These are phyloP conservation scores for Tiphia femorata DNA, from an alignment of 2,888 invertebrate genomes.

Conservation along the genomic window DNA sequence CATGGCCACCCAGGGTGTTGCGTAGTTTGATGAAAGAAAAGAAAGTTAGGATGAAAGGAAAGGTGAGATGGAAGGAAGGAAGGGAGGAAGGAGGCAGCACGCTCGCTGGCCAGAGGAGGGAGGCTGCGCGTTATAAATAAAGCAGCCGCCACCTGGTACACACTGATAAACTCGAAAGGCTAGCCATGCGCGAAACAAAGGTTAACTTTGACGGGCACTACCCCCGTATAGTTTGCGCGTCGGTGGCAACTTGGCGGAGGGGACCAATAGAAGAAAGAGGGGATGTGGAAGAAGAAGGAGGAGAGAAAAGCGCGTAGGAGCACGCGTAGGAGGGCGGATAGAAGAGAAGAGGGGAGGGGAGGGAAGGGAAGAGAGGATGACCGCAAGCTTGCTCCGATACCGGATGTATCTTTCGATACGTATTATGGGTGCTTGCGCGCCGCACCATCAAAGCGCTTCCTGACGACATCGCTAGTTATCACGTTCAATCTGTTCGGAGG, in stretches of 20 bases:
- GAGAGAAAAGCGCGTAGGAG: neutral
- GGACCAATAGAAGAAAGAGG: conserved; percentile 24
- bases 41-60: too few relatives aligned
- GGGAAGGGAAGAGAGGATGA: neutral
- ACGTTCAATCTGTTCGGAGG: conserved; percentile 20
- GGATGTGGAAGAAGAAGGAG: neutral
- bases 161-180: conserved; percentile 60
- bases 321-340: neutral
- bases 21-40: conserved; percentile 33
- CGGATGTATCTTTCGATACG: conserved; percentile 44
- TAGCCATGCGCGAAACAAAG: conserved; percentile 60
- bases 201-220: conserved; percentile 57
- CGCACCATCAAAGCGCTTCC: conserved; percentile 32
- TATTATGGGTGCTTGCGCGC: conserved; percentile 38
- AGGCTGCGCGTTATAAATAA: conserved; percentile 59
- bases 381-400: conserved; percentile 6
- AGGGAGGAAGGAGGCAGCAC: neutral
- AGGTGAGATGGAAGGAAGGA: too few relatives aligned
- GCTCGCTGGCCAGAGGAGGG: conserved; percentile 24
- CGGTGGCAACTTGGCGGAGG: conserved; percentile 26
- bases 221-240: conserved; percentile 27
- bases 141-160: conserved; percentile 56
- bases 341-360: neutral
- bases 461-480: conserved; percentile 25
- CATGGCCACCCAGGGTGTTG: conserved; percentile 35